Evolutionary conservation across 2,113 vertebrate genomes (phyloP), one percentile per base, ranked within the genome.

Genomic region (Hymenochirus boettgeri): DNA sequence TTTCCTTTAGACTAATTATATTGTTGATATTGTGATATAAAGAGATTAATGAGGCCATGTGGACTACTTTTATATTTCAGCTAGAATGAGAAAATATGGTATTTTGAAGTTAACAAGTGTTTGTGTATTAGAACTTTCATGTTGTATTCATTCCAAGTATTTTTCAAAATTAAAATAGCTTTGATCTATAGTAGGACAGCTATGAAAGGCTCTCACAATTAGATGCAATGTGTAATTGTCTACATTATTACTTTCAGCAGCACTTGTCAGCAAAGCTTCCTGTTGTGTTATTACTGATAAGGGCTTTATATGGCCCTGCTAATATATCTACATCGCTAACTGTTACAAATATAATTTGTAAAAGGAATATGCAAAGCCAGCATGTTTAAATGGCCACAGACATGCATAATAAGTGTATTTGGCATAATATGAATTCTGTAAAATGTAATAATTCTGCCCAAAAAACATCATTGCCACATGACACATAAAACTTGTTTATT

Each of bases 231-330:
- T 8, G 8, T 31, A 18, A 55, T 55, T 55, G 7, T n/a, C 52
- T 55, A 19, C 27, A 25, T 57, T 42, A 42, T 42, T 42, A 17
- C 17, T 42, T 42, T 42, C 5, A 17, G 39, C n/a, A 42, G 39
- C 17, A n/a, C 39, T 42, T 42, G 39, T 42, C 39, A 42, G 39
- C 39, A 42, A 42, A 17, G 39, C 39, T 42, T n/a, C 39, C 39
- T 42, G 39, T 42, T 42, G 39, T 42, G 39, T 42, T 42, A 42
- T 42, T 42, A 42, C 39, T 42, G 39, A 42, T 42, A 42, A 42
- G 39, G 39, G 39, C 17, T 42, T 42, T 42, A n/a, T 42, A 42
- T 42, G 39, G n/a, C 39, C n/a, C 39, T n/a, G 39, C 39, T 42
- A 17, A n/a, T 42, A 42, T 42, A 42, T 42, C 39, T 42, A 42